Evolutionary conservation across 1,140 invertebrate species (phyloP), one percentile per base, ranked within the genome.

Genomic region (Drosophila leontia): DNA sequence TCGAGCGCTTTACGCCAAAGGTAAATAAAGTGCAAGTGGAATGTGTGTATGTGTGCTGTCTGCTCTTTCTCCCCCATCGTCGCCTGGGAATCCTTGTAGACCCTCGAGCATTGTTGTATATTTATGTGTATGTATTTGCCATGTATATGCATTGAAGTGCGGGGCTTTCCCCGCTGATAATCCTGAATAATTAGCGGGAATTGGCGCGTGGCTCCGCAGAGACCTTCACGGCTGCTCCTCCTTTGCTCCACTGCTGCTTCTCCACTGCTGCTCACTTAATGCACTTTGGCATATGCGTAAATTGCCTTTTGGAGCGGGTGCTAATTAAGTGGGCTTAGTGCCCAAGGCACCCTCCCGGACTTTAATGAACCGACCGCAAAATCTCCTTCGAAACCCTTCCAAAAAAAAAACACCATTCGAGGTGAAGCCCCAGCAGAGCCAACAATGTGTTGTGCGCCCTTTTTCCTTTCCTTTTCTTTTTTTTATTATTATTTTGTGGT

Each of bases 1-100:
- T 88, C 55, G 65, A 78, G 71, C 80, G 83, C 74, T 90, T 90
- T 90, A 78, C 69, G 80, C 75, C 81, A 85, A 85, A 81, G 77
- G 84, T 87, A 84, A 88, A 84, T 87, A 90, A 84, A 84, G 69
- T 80, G 84, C 75, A 74, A 44, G 65, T 2, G 35, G 39, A 0
- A 12, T 9, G 4, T 9, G 4, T 44, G n/a, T 32, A 34, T 35
- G 41, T 11, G 23, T 37, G 26, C 32, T 32, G 13, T 13, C 45
- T 17, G 15, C 48, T 44, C 34, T 17, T 6, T 17, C 8, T 6
- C 26, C 8, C 8, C 47, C 15, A 1, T 15, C 26, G 8, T 8
- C 72, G 29, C 51, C 29, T 42, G 74, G 71, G 61, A 76, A 51
- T 67, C 62, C 23, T 37, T 53, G 57, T 41, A 19, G 26, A 12